A percentile compares a stretch with the other conserved stretches of the same genome.
phyloP scores from a whole-genome alignment of 2,888 invertebrate genomes.

The Zaprionus obscuricornis region DNA sequence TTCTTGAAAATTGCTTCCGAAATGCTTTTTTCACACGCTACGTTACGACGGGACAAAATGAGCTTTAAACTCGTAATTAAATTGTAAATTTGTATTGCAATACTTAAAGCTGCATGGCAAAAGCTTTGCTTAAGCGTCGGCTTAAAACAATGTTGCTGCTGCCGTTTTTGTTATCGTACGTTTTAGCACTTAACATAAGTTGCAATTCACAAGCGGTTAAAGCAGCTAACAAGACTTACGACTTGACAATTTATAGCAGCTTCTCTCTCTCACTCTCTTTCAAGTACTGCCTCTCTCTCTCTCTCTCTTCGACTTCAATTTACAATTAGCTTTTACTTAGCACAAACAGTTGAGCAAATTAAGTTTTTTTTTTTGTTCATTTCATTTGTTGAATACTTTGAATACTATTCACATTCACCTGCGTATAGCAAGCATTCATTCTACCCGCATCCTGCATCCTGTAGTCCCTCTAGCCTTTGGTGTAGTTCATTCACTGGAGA shows the following conservation, averaged over 20 bases:
- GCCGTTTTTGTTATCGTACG: no score
- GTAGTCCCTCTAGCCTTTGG: no score
- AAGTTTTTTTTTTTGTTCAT: no score
- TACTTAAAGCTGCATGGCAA: not conserved
- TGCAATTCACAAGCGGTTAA: constrained; percentile 23
- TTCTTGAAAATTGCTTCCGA: constrained; percentile 56
- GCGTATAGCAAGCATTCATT: no score
- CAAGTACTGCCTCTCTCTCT: no score
- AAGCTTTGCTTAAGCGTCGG: not conserved
- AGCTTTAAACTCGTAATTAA: constrained; percentile 20
- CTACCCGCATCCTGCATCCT: no score
- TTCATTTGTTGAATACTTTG: no score
- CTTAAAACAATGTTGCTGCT: no score
- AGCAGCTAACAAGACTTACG: constrained; percentile 10
- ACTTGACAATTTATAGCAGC: constrained; percentile 4
- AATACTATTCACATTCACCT: no score
- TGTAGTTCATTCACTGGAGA: no score
- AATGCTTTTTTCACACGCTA: constrained; percentile 53
- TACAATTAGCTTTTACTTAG: constrained; percentile 13
- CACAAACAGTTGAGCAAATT: not conserved
- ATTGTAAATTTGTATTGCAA: not conserved
- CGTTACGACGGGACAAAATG: no score
- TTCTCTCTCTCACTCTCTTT: not conserved
- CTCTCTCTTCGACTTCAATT: not conserved
- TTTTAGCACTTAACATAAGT: constrained; percentile 1